Percentiles rank a stretch among this genome's conserved stretches.
phyloP scores from a whole-genome alignment of 2,888 invertebrate species.

The Noctua janthe region DNA sequence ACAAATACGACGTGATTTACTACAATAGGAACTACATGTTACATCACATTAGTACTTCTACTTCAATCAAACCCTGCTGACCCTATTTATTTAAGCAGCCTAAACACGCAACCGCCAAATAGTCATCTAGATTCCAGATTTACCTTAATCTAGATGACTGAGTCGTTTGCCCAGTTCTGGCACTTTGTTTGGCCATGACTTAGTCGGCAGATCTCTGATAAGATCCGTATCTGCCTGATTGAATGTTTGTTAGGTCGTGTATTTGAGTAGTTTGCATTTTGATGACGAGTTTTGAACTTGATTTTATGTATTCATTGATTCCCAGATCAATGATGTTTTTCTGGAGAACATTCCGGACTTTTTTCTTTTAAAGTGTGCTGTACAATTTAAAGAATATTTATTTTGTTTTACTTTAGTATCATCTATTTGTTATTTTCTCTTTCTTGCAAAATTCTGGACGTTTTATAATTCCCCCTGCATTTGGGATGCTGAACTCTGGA shows the following conservation, averaged over 20 bases:
- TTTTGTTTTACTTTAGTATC: too few relatives aligned
- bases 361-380: too few relatives aligned
- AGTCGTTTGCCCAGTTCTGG: conserved; percentile 13
- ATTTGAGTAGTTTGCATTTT: background rate
- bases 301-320: background rate
- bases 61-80: background rate
- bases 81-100: conserved; percentile 11
- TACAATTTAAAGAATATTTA: too few relatives aligned
- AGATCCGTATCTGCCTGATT: conserved; percentile 34
- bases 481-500: background rate
- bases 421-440: background rate
- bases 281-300: background rate
- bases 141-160: conserved; percentile 21
- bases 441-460: background rate
- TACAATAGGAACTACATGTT: background rate
- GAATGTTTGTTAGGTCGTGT: conserved; percentile 36
- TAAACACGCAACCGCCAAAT: conserved; percentile 28
- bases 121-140: conserved; percentile 28
- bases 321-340: too few relatives aligned
- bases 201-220: conserved; percentile 26
- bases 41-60: background rate
- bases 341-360: too few relatives aligned
- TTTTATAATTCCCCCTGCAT: too few relatives aligned
- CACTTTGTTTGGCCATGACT: conserved; percentile 31
- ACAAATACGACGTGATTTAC: background rate